These are phyloP conservation scores for Monoplex corrugatus DNA, from an alignment of 2,888 invertebrate genomes.

Conservation along the genomic window DNA sequence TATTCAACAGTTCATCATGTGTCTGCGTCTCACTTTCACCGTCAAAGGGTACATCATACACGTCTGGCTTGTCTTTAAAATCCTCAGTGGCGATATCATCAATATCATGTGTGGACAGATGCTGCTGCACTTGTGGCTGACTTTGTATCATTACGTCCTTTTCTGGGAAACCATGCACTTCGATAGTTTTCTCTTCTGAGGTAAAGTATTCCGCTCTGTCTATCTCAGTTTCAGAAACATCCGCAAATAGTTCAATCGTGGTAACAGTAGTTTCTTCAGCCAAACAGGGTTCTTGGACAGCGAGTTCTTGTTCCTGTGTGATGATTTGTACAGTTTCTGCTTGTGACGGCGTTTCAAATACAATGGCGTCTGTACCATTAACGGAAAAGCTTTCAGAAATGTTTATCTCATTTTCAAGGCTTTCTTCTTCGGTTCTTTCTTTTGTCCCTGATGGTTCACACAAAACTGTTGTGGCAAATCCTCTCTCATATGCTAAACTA, in stretches of 20 bases:
- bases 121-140: conserved; percentile 3
- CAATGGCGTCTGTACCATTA: too few relatives aligned
- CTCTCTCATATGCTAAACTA: too few relatives aligned
- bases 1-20: conserved; percentile 54
- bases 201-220: too few relatives aligned
- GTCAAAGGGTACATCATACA: conserved; percentile 71
- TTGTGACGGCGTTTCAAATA: too few relatives aligned
- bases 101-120: conserved; percentile 56
- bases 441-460: conserved; percentile 51
- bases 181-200: conserved; percentile 15
- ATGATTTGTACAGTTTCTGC: too few relatives aligned
- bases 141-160: conserved; percentile 59
- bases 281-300: too few relatives aligned
- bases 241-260: too few relatives aligned
- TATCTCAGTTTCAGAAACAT: too few relatives aligned
- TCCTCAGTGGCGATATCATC: conserved; percentile 74
- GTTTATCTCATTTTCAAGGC: too few relatives aligned
- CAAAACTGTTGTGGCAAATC: conserved; percentile 52
- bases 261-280: too few relatives aligned
- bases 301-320: too few relatives aligned
- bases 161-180: conserved; percentile 74
- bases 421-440: conserved; percentile 57
- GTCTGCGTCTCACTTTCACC: conserved; percentile 58
- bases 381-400: too few relatives aligned
- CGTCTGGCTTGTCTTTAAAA: conserved; percentile 66